phyloP scores from a whole-genome alignment of 2,888 invertebrate genomes.

The Drosophila mulleri region DNA sequence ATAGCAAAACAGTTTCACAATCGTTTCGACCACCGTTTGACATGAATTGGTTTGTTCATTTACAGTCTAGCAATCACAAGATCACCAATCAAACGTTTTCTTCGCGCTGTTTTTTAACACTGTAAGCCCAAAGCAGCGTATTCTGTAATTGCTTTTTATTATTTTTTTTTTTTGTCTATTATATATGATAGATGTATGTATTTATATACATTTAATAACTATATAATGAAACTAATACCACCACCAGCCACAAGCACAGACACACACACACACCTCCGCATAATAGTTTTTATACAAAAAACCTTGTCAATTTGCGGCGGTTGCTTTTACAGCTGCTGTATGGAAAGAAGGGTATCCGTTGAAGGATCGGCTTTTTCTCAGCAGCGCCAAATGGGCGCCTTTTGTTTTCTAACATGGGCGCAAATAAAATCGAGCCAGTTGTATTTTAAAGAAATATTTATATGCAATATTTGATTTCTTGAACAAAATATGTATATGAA shows the following conservation, averaged over 20 bases:
- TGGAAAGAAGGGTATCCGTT: constrained; percentile 27
- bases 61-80: not conserved
- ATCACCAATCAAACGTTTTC: constrained; percentile 2
- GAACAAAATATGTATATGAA: constrained; percentile 11
- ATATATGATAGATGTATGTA: too few species aligned
- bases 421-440: constrained; percentile 19
- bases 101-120: not conserved
- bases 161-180: too few species aligned
- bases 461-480: constrained; percentile 20
- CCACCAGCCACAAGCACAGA: not conserved
- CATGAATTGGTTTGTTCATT: not conserved
- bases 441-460: constrained; percentile 5
- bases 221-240: not conserved
- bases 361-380: constrained; percentile 36
- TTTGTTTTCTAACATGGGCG: constrained; percentile 47
- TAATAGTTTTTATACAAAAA: constrained; percentile 70
- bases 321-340: constrained; percentile 6
- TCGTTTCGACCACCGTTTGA: not conserved
- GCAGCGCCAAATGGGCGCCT: constrained; percentile 53
- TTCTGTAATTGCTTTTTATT: not conserved
- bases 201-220: not conserved
- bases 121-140: not conserved
- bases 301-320: constrained; percentile 49
- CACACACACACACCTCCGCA: constrained; percentile 75
- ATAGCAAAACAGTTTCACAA: constrained; percentile 3